Conservation (phyloP, 2,797 vertebrate genomes). For the Cyclopterus lumpus region DNA sequence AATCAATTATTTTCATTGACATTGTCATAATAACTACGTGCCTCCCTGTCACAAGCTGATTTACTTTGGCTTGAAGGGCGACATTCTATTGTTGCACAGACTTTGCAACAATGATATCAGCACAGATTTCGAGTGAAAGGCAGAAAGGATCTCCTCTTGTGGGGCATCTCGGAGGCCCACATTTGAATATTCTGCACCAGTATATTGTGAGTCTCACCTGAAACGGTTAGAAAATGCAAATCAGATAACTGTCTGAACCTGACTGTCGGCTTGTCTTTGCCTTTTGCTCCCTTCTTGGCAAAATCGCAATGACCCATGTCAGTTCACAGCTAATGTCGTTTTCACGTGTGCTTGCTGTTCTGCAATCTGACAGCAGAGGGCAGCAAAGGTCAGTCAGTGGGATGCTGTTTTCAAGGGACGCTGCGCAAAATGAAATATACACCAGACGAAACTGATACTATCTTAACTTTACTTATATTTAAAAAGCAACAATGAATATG, state of each 20-base stretch:
- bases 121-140: not conserved
- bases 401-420: not conserved
- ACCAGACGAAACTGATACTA: conserved; percentile 1
- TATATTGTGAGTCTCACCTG: not conserved
- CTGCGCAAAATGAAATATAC: conserved; percentile 5
- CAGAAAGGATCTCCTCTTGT: not conserved
- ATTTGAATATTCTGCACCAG: not conserved
- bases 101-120: not conserved
- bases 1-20: not conserved
- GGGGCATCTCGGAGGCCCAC: not conserved
- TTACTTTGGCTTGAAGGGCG: not conserved
- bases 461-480: not conserved
- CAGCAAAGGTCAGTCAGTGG: conserved; percentile 63
- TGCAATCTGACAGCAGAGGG: conserved; percentile 70
- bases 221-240: not conserved
- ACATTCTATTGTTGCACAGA: not conserved
- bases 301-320: not conserved
- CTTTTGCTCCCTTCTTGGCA: not conserved
- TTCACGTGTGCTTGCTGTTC: conserved; percentile 7
- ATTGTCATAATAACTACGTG: not conserved
- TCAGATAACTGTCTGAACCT: not conserved
- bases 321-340: not conserved
- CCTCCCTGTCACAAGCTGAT: not conserved
- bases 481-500: not conserved
- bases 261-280: not conserved